phyloP scores from a whole-genome alignment of 2,888 invertebrate species.

The Nebria salina region DNA sequence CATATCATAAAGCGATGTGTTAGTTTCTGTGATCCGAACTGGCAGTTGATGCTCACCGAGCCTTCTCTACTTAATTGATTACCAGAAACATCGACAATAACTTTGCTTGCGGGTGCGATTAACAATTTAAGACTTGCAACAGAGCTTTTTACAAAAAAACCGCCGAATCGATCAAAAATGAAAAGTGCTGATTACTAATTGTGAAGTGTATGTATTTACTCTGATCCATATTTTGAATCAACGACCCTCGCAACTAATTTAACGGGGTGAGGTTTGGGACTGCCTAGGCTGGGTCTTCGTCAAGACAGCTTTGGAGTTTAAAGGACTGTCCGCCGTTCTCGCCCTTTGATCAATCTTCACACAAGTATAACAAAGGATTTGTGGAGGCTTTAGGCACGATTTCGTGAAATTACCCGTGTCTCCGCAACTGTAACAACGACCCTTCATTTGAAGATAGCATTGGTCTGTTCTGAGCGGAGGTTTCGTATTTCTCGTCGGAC shows the following conservation, averaged over 20 bases:
- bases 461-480: not conserved
- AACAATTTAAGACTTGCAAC: not conserved
- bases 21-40: not conserved
- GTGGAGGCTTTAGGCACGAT: not conserved
- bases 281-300: not conserved
- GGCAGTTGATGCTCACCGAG: not conserved
- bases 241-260: not conserved
- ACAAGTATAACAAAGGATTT: conserved; percentile 6
- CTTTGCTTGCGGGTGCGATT: not conserved
- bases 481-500: not conserved
- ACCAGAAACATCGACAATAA: conserved; percentile 10
- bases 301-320: conserved; percentile 7
- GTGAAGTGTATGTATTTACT: not conserved
- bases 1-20: conserved; percentile 23
- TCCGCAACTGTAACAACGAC: conserved; percentile 3
- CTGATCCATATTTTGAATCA: not conserved
- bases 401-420: not conserved
- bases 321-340: not conserved
- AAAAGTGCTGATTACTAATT: not conserved
- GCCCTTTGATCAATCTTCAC: not conserved
- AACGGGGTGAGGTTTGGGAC: not conserved
- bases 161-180: not conserved
- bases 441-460: conserved; percentile 2
- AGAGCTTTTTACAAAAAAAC: not conserved
- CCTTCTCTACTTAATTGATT: conserved; percentile 4